These are phyloP conservation scores for Drosophila grimshawi DNA, from an alignment of 1,140 invertebrate species.

Conservation along the genomic window DNA sequence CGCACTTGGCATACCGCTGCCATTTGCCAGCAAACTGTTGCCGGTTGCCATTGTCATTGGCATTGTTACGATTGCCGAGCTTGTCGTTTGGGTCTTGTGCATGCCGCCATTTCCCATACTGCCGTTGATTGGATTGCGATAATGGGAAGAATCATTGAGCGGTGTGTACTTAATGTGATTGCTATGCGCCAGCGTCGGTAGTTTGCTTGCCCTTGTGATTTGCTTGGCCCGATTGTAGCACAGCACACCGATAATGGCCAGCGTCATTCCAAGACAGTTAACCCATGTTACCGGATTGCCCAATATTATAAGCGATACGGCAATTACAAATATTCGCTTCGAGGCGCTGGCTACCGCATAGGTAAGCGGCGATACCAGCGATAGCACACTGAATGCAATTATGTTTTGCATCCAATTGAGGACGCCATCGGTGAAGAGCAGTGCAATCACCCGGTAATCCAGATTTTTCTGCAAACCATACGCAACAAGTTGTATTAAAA, in stretches of 20 bases:
- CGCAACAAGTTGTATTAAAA: neutral
- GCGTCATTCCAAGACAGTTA: slow-evolving; percentile 95
- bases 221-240: slow-evolving; percentile 90
- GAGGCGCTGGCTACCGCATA: slow-evolving; percentile 98
- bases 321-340: slow-evolving; percentile 97
- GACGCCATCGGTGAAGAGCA: slow-evolving; percentile 93
- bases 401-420: slow-evolving; percentile 98
- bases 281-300: slow-evolving; percentile 95
- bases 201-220: slow-evolving; percentile 54
- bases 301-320: slow-evolving; percentile 93
- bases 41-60: slow-evolving; percentile 17
- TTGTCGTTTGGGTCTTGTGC: slow-evolving; percentile 34
- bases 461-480: slow-evolving; percentile 82
- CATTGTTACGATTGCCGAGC: slow-evolving; percentile 18
- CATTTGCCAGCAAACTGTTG: slow-evolving; percentile 73
- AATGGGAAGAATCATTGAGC: slow-evolving; percentile 62
- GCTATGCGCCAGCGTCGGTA: slow-evolving; percentile 54
- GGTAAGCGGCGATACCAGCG: slow-evolving; percentile 94
- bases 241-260: slow-evolving; percentile 96
- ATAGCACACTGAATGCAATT: slow-evolving; percentile 96
- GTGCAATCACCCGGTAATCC: slow-evolving; percentile 86
- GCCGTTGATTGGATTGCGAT: slow-evolving; percentile 65
- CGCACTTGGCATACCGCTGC: slow-evolving; percentile 72
- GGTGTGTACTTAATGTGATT: slow-evolving; percentile 71
- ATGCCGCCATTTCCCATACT: slow-evolving; percentile 66